Evolutionary conservation across 2,797 vertebrate species (phyloP).

Genomic region (Tragelaphus oryx): DNA sequence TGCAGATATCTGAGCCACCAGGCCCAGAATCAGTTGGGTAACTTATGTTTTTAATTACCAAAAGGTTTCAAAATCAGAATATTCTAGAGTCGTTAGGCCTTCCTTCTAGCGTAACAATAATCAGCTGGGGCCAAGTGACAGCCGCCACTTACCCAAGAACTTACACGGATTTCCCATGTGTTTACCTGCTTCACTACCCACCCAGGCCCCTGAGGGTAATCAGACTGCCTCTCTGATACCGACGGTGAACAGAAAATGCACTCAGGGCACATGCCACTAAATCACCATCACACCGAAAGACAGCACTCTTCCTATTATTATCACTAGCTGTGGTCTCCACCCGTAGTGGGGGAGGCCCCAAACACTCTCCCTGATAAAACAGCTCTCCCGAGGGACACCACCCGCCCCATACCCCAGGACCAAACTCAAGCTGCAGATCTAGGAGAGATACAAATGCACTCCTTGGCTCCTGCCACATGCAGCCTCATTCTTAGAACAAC

Average conservation of each 20-base stretch:
- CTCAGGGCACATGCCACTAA: background rate
- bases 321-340: background rate
- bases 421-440: background rate
- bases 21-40: background rate
- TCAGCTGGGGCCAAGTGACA: background rate
- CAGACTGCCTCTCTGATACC: background rate
- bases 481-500: background rate
- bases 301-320: background rate
- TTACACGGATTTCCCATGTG: background rate
- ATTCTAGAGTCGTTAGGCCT: background rate
- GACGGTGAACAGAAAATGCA: background rate
- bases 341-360: background rate
- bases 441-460: background rate
- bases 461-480: background rate
- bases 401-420: background rate
- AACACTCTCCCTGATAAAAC: background rate
- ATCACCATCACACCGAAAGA: background rate
- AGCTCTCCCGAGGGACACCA: background rate
- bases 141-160: background rate
- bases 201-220: background rate
- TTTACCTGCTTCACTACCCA: slow-evolving; percentile 9
- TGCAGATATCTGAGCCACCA: background rate
- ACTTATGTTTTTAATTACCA: background rate
- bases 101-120: slow-evolving; percentile 4
- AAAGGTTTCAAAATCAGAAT: background rate